These are phyloP conservation scores for Platanista minor DNA, from an alignment of 2,113 vertebrate species.

Conservation along the genomic window DNA sequence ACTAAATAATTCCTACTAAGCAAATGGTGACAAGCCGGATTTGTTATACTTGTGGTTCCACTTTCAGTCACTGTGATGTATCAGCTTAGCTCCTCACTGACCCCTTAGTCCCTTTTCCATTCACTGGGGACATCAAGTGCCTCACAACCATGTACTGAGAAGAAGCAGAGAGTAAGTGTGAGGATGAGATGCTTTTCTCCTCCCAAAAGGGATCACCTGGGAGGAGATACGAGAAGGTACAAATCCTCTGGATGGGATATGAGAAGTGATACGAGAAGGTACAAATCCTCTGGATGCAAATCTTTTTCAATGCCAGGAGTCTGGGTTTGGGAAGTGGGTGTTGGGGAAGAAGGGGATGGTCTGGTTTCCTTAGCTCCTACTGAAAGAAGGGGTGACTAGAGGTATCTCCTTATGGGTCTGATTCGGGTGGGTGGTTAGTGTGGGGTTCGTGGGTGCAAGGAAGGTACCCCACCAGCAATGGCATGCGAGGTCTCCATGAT, in stretches of 20 bases:
- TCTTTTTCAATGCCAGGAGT: neutral
- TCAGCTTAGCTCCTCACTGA: neutral
- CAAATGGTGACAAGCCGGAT: slow-evolving; percentile 9
- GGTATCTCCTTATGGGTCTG: neutral
- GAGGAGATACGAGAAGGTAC: neutral
- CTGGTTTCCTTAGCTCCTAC: neutral
- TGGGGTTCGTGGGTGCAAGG: neutral
- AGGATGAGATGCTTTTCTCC: neutral
- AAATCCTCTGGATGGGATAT: neutral
- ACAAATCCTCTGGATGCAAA: neutral
- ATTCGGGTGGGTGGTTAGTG: neutral
- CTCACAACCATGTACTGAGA: neutral
- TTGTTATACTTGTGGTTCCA: neutral
- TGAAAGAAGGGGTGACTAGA: neutral
- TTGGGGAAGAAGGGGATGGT: neutral
- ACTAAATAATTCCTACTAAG: slow-evolving; percentile 31
- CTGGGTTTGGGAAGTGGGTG: neutral
- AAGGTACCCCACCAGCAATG: neutral
- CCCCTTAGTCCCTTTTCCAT: neutral
- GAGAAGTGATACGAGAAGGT: neutral
- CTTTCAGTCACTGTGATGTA: neutral
- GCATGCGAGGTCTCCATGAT: neutral
- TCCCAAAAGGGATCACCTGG: neutral
- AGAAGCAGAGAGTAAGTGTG: neutral
- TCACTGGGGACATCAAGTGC: neutral